Evolutionary conservation across 2,797 vertebrate genomes (phyloP), one percentile per base, ranked within the genome.

Genomic region (Acomys russatus): DNA sequence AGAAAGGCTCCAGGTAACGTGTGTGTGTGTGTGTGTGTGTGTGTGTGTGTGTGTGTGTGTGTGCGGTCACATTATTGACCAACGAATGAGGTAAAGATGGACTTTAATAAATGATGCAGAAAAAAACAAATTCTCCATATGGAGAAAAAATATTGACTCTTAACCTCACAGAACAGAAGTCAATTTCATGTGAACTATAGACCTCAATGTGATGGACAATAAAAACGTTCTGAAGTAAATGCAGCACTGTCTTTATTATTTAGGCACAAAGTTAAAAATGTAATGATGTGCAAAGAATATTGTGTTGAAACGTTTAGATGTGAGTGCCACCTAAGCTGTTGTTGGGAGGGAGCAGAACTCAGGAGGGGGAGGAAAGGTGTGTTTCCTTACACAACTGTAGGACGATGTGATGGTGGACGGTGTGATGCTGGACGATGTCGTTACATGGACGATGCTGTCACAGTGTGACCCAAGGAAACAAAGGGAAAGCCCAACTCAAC

Each of bases 141-240:
- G 10, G 25, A 74, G n/a, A 85, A n/a, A 83, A 90, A 51, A 14
- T 59, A 61, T 79, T 91, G 56, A 76, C 61, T 92, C 25, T 22
- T 64, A 28, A 70, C 63, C 84, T 83, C 77, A 83, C 66, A 76
- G 11, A 83, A 44, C 22, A 77, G 76, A 92, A 93, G 28, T 82
- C 71, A 82, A 76, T 56, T 56, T 71, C 28, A 56, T 23, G 63
- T 83, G 18, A 77, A 88, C 33, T 88, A 64, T 92, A 79, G 33
- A 88, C 70, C 25, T 83, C 87, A 78, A 63, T 35, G 10, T 91
- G 54, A 56, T 56, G 33, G n/a, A n/a, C 56, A 77, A 90, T 59
- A 4, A 56, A 90, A 70, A 56, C 12, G 61, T 70, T 80, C 51
- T 54, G 44, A 96, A 77, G 9, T 63, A 94, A 83, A 91, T 35